These are phyloP conservation scores for Nibea albiflora DNA, from an alignment of 2,113 vertebrate genomes.

Conservation along the genomic window DNA sequence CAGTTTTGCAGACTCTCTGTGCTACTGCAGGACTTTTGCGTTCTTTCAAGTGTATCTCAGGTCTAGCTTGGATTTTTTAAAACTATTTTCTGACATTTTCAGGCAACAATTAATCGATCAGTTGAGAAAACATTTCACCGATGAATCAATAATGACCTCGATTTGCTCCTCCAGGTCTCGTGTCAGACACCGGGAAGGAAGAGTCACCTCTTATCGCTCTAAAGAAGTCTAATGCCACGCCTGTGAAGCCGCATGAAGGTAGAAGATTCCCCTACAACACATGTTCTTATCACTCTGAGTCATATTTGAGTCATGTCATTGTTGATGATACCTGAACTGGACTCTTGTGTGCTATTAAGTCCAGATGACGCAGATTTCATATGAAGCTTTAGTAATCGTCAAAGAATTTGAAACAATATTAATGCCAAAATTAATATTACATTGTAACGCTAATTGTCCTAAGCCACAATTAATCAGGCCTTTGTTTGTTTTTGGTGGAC, in stretches of 20 bases:
- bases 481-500: conserved; percentile 23
- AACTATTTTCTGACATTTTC: not conserved
- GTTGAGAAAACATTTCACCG: not conserved
- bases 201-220: conserved; percentile 71
- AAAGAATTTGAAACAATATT: not conserved
- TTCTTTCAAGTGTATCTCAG: not conserved
- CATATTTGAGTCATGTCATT: too few relatives aligned
- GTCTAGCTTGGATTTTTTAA: too few relatives aligned
- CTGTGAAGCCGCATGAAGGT: conserved; percentile 85
- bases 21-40: not conserved
- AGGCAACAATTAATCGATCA: not conserved
- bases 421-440: not conserved
- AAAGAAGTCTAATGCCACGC: conserved; percentile 79
- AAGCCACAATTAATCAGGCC: not conserved
- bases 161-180: conserved; percentile 74
- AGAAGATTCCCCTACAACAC: not conserved
- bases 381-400: too few relatives aligned
- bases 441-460: not conserved
- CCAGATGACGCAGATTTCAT: not conserved
- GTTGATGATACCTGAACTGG: not conserved
- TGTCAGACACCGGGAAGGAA: conserved; percentile 74
- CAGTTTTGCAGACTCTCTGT: too few relatives aligned
- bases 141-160: not conserved
- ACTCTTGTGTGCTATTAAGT: not conserved
- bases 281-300: too few relatives aligned